Conservation (phyloP, 2,113 vertebrate genomes). For the Pedionomus torquatus region DNA sequence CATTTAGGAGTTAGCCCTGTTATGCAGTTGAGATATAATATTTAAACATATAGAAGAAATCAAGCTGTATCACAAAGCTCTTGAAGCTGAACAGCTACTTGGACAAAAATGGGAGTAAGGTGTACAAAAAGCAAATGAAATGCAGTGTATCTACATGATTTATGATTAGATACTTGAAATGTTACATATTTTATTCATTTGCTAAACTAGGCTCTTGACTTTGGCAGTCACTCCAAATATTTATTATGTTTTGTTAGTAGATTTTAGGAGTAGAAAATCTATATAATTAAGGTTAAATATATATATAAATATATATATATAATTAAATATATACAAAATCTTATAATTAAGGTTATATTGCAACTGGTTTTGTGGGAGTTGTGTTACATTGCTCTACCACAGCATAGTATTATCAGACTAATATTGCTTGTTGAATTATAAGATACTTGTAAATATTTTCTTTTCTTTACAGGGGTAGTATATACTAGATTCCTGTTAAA, state of each 20-base stretch:
- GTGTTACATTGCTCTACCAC: not conserved
- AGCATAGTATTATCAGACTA: not conserved
- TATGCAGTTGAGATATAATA: not conserved
- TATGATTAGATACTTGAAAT: not conserved
- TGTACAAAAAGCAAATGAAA: not conserved
- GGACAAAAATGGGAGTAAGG: not conserved
- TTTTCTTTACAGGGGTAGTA: not conserved
- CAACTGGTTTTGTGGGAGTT: not conserved
- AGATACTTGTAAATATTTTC: not conserved
- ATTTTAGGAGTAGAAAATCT: not conserved
- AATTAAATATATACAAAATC: too few species aligned
- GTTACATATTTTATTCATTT: not conserved
- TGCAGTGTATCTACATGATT: not conserved
- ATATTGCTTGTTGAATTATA: not conserved
- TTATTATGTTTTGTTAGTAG: not conserved
- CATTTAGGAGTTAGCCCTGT: not conserved
- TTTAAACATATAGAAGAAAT: not conserved
- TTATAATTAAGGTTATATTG: not conserved
- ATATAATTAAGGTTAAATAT: not conserved
- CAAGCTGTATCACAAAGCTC: not conserved
- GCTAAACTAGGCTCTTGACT: not conserved
- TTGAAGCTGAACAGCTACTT: not conserved
- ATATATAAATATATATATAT: too few species aligned
- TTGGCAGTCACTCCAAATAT: not conserved
- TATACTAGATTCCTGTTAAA: not conserved